phyloP scores from a whole-genome alignment of 1,140 invertebrate genomes.

The Drosophila biarmipes region DNA sequence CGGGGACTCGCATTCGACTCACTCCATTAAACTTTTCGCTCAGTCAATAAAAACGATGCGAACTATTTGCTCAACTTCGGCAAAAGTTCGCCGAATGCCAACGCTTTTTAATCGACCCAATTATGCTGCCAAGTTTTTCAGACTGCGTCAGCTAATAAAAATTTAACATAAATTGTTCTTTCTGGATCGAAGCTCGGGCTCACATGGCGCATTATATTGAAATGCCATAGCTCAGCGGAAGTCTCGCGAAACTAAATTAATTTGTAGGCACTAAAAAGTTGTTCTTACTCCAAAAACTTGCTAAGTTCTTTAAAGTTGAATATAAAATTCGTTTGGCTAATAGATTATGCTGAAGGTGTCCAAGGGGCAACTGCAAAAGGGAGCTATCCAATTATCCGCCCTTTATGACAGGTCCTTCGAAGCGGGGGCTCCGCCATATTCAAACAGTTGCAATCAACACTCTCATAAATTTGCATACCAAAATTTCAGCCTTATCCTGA shows the following conservation, averaged over 20 bases:
- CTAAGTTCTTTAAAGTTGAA: conserved; percentile 56
- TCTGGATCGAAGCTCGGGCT: conserved; percentile 33
- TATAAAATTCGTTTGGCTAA: conserved; percentile 53
- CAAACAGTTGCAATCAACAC: conserved; percentile 78
- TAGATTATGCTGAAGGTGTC: conserved; percentile 67
- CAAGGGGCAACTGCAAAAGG: conserved; percentile 21
- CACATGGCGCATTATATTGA: conserved; percentile 65
- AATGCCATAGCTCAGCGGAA: conserved; percentile 71
- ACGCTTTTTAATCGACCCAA: conserved; percentile 75
- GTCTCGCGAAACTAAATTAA: conserved; percentile 66
- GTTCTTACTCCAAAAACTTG: conserved; percentile 11
- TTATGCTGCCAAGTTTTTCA: conserved; percentile 66
- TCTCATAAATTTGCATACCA: conserved; percentile 78
- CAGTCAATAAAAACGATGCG: conserved; percentile 69
- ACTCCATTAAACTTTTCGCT: conserved; percentile 62
- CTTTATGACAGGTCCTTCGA: conserved; percentile 21
- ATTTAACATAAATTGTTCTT: conserved; percentile 61
- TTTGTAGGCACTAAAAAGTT: conserved; percentile 70
- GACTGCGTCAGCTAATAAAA: conserved; percentile 57
- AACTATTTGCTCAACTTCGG: conserved; percentile 69
- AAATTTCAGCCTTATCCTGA: conserved; percentile 65
- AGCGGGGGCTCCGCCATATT: conserved; percentile 15
- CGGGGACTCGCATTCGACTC: conserved; percentile 9
- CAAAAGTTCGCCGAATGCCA: conserved; percentile 62
- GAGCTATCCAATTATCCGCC: conserved; percentile 32